Conservation (phyloP, 2,888 invertebrate genomes). For the Folsomia candida region DNA sequence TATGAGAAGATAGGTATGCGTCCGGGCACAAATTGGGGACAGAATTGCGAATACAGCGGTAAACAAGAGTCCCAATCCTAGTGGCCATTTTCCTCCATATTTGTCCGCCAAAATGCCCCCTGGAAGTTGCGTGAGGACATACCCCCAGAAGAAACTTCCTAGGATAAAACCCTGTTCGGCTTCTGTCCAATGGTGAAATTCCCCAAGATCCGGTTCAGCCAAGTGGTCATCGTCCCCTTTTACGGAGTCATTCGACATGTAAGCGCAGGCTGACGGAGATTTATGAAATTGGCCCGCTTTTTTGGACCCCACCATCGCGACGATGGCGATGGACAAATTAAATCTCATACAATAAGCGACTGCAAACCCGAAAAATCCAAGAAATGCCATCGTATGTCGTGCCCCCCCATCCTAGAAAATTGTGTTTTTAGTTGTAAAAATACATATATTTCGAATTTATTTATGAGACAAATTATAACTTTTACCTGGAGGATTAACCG, state of each 20-base stretch:
- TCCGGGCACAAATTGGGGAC: conserved; percentile 73
- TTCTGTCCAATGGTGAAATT: conserved; percentile 66
- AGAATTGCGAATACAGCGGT: conserved; percentile 79
- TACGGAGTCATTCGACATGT: neutral
- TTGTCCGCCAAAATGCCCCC: conserved; percentile 71
- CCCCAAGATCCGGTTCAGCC: conserved; percentile 53
- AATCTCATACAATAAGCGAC: conserved; percentile 56
- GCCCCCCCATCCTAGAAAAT: conserved; percentile 50
- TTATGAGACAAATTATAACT: no score
- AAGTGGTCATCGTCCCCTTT: neutral
- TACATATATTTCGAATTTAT: no score
- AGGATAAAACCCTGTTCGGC: conserved; percentile 46
- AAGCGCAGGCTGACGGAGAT: neutral
- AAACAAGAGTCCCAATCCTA: conserved; percentile 77
- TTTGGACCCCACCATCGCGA: conserved; percentile 56
- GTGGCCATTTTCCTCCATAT: conserved; percentile 83
- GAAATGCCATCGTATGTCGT: conserved; percentile 53
- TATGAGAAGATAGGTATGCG: conserved; percentile 70
- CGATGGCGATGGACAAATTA: conserved; percentile 60
- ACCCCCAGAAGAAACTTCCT: conserved; percentile 77
- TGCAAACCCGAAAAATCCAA: conserved; percentile 56
- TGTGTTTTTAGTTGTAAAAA: no score
- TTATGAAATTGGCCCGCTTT: neutral
- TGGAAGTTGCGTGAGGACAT: conserved; percentile 78
- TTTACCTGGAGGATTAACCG: no score